These are phyloP conservation scores for Monochamus alternatus DNA, from an alignment of 2,888 invertebrate genomes.

Conservation along the genomic window DNA sequence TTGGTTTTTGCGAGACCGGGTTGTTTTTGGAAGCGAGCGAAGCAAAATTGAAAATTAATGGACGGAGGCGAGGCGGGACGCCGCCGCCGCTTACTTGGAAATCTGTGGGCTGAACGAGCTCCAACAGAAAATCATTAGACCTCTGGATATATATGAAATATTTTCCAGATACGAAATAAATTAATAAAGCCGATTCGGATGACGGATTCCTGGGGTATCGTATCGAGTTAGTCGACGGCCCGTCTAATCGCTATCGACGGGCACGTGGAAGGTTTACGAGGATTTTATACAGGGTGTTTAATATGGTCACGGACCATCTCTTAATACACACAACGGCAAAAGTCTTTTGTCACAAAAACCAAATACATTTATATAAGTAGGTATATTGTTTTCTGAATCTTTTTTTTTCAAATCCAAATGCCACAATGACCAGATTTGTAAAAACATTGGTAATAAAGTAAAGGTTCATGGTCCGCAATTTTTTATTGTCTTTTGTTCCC, in stretches of 20 bases:
- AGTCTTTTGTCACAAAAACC: too few relatives aligned
- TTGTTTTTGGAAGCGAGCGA: slow-evolving; percentile 31
- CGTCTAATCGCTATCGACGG: neutral
- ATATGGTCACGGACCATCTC: too few relatives aligned
- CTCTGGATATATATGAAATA: slow-evolving; percentile 36
- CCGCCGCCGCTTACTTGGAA: slow-evolving; percentile 22
- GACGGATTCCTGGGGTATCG: neutral
- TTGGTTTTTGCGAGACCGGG: slow-evolving; percentile 5
- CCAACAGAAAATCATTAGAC: slow-evolving; percentile 44
- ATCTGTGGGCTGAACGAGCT: slow-evolving; percentile 31
- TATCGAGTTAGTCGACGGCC: neutral
- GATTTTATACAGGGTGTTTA: too few relatives aligned
- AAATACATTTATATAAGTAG: too few relatives aligned
- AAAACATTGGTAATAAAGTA: too few relatives aligned
- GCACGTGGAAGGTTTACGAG: neutral
- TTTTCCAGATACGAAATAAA: slow-evolving; percentile 28
- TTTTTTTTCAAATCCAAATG: too few relatives aligned
- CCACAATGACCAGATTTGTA: too few relatives aligned
- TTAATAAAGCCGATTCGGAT: slow-evolving; percentile 18
- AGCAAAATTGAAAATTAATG: slow-evolving; percentile 42
- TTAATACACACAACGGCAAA: too few relatives aligned
- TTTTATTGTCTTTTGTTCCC: too few relatives aligned
- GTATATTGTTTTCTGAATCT: too few relatives aligned
- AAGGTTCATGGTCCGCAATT: too few relatives aligned
- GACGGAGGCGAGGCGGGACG: slow-evolving; percentile 25